phyloP scores from a whole-genome alignment of 2,888 invertebrate species.

The Opisthograptis luteolata region DNA sequence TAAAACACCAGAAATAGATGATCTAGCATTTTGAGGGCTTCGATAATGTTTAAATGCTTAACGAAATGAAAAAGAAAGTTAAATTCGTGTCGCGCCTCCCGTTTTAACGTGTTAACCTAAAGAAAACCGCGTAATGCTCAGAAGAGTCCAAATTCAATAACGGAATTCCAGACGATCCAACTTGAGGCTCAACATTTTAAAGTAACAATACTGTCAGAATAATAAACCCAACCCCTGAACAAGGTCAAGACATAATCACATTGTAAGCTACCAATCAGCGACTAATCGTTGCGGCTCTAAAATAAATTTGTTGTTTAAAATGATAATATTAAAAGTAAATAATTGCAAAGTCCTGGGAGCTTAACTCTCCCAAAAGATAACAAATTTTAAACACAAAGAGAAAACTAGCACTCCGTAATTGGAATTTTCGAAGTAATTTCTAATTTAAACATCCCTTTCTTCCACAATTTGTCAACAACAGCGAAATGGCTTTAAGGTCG shows the following conservation, averaged over 20 bases:
- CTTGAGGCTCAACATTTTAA: slow-evolving; percentile 5
- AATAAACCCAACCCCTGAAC: slow-evolving; percentile 12
- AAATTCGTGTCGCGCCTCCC: neutral
- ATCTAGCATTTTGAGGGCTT: too few species aligned
- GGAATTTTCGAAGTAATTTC: slow-evolving; percentile 21
- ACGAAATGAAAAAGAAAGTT: neutral
- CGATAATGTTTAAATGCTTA: too few species aligned
- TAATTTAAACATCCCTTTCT: too few species aligned
- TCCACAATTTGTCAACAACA: too few species aligned
- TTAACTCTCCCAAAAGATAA: slow-evolving; percentile 7
- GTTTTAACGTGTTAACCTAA: neutral
- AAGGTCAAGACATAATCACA: slow-evolving; percentile 52
- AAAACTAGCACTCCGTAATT: slow-evolving; percentile 20
- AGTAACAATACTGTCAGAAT: slow-evolving; percentile 22
- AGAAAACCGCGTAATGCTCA: neutral
- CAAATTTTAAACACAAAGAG: slow-evolving; percentile 22
- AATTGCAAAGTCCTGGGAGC: slow-evolving; percentile 1
- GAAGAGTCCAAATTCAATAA: slow-evolving; percentile 7
- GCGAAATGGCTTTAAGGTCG: too few species aligned
- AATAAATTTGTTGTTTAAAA: slow-evolving; percentile 44
- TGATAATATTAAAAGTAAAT: slow-evolving; percentile 35
- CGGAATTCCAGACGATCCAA: slow-evolving; percentile 1
- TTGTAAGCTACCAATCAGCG: slow-evolving; percentile 66
- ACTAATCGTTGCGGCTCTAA: slow-evolving; percentile 48
- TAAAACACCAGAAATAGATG: too few species aligned